Evolutionary conservation across 2,888 invertebrate genomes (phyloP).

Genomic region (Mesorhabditis spiculigera): DNA sequence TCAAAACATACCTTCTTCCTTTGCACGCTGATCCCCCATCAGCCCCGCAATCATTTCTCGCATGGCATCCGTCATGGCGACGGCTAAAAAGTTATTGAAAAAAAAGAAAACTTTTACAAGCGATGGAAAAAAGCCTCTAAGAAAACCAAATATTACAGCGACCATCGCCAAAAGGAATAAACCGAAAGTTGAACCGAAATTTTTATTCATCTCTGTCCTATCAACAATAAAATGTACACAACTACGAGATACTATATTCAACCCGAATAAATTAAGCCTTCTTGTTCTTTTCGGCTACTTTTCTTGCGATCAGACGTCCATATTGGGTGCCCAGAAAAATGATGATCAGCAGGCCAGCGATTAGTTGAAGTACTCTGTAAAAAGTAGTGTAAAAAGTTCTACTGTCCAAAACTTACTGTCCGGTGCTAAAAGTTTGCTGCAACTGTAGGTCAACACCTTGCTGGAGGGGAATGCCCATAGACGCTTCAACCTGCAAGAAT

Average conservation of each 20-base stretch:
- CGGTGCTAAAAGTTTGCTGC: constrained; percentile 30
- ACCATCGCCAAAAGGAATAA: background rate
- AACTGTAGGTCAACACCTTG: constrained; percentile 33
- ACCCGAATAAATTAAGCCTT: constrained; percentile 12
- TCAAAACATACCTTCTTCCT: constrained; percentile 46
- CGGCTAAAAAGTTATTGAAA: background rate
- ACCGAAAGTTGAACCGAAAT: background rate
- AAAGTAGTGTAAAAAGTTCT: background rate
- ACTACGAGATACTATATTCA: background rate
- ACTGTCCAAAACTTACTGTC: constrained; percentile 11
- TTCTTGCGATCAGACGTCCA: constrained; percentile 34
- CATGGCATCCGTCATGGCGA: constrained; percentile 67
- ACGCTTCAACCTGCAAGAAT: constrained; percentile 20
- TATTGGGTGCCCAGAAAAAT: constrained; percentile 40
- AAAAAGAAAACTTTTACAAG: constrained; percentile 7
- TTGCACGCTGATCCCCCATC: constrained; percentile 81
- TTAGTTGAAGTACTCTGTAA: constrained; percentile 35
- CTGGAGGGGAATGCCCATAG: constrained; percentile 32
- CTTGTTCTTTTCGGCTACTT: constrained; percentile 25
- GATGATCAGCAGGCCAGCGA: constrained; percentile 36
- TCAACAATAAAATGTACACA: constrained; percentile 8
- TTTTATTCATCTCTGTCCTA: constrained; percentile 11
- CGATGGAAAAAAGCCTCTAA: background rate
- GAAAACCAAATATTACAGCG: background rate
- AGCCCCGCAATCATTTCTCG: constrained; percentile 97